A percentile compares a stretch with the other conserved stretches of the same genome.
phyloP scores from a whole-genome alignment of 2,113 vertebrate species.

The Empidonax traillii region DNA sequence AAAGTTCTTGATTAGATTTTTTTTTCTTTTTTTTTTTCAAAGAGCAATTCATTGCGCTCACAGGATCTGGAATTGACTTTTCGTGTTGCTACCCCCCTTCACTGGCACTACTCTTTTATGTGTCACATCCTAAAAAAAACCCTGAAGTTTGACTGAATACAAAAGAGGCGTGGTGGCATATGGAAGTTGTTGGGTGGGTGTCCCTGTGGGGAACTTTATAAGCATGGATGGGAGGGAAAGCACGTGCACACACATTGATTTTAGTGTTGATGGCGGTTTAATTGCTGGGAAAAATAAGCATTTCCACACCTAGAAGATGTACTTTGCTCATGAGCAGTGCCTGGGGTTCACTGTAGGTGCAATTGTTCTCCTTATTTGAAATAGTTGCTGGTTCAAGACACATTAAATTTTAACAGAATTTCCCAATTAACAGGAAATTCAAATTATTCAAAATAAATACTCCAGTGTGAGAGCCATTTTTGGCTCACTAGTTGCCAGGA shows the following conservation, averaged over 20 bases:
- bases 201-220: neutral
- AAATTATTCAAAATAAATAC: neutral
- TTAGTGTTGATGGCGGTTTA: neutral
- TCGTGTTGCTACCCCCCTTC: neutral
- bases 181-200: neutral
- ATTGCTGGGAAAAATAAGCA: neutral
- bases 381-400: neutral
- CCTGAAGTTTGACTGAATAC: neutral
- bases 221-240: neutral
- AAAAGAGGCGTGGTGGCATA: neutral
- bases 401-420: neutral
- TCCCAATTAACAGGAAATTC: neutral
- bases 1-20: slow-evolving; percentile 26
- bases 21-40: neutral
- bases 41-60: neutral
- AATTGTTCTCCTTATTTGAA: neutral
- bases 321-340: neutral
- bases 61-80: neutral
- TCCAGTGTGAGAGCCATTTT: neutral
- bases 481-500: neutral
- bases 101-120: neutral
- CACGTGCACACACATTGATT: neutral
- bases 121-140: neutral
- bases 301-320: neutral
- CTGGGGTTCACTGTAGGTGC: neutral